phyloP scores from a whole-genome alignment of 1,140 invertebrate species.

The Caenorhabditis latens region DNA sequence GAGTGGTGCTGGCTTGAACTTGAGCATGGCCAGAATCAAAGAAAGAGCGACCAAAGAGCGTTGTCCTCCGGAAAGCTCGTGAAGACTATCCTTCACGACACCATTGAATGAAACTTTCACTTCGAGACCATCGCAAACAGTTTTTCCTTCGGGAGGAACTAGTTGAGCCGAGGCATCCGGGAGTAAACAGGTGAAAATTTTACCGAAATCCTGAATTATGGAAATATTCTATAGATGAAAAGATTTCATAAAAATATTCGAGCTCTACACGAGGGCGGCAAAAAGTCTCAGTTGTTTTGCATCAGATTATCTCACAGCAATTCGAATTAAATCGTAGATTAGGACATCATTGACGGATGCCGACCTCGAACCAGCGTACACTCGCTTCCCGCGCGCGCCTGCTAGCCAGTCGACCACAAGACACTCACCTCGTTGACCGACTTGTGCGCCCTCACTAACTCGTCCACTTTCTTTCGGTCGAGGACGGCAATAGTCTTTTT shows the following conservation, averaged over 20 bases:
- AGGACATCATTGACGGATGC: slow-evolving; percentile 53
- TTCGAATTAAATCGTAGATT: slow-evolving; percentile 64
- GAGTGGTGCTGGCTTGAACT: slow-evolving; percentile 96
- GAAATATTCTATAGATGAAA: slow-evolving; percentile 3
- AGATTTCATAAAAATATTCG: not conserved
- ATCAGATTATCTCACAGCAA: slow-evolving; percentile 48
- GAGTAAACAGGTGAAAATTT: slow-evolving; percentile 91
- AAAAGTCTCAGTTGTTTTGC: slow-evolving; percentile 22
- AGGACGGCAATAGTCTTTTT: slow-evolving; percentile 59
- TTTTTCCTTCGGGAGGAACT: slow-evolving; percentile 83
- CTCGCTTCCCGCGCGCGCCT: not conserved
- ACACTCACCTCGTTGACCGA: slow-evolving; percentile 62
- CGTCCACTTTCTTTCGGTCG: slow-evolving; percentile 66
- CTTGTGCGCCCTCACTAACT: slow-evolving; percentile 59
- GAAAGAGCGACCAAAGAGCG: slow-evolving; percentile 94
- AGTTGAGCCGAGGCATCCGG: slow-evolving; percentile 90
- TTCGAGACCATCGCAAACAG: slow-evolving; percentile 89
- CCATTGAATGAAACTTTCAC: slow-evolving; percentile 89
- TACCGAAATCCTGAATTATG: slow-evolving; percentile 88
- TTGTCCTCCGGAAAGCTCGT: slow-evolving; percentile 90
- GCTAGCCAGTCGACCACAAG: slow-evolving; percentile 12
- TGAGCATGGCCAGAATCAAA: slow-evolving; percentile 92
- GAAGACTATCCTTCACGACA: slow-evolving; percentile 94
- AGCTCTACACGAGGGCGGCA: not conserved
- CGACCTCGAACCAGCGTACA: slow-evolving; percentile 31